Evolutionary conservation across 2,113 vertebrate species (phyloP), one percentile per base, ranked within the genome.

Genomic region (Salminus brasiliensis): DNA sequence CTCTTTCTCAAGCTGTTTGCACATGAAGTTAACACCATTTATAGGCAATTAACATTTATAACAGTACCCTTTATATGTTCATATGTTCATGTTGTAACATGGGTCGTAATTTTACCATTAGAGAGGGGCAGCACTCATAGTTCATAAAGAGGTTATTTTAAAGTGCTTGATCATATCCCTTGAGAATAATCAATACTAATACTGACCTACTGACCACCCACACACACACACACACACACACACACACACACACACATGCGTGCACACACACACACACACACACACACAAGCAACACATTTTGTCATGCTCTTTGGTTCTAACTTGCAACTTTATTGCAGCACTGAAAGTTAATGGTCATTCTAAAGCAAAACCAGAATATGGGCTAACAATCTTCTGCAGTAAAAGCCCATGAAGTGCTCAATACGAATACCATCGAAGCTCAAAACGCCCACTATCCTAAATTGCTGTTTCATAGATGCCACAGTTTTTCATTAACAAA

Each of bases 291-390:
- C 43, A 53, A 36, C 78, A 82, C 73, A 78, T 78, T 29, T 9
- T 60, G 62, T 62, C 53, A 21, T 2, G 9, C 27, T 34, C 23
- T 30, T 30, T 47, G 32, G 53, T 60, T 39, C 55, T 11, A 25
- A 39, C 76, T 34, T 36, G 29, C n/a, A 0, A 41, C 67, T 60
- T 78, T 78, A 72, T 68, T 59, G 25, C 11, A 30, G 27, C 41
- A 52, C 52, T 53, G 59, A 70, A 63, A 63, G 66, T 74, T 83
- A 70, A 79, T 74, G 71, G 43, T 82, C 76, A 78, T 74, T 21
- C n/a, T 62, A 23, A 57, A 34, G 68, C 69, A 70, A 25, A 72
- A 52, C 29, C 43, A 27, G 36, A 79, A 63, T 10, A 5, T 10
- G 10, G 41, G 55, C 32, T 3, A 10, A 49, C 34, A 55, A 72